Evolutionary conservation across 2,113 vertebrate genomes (phyloP).

Genomic region (Origma solitaria): DNA sequence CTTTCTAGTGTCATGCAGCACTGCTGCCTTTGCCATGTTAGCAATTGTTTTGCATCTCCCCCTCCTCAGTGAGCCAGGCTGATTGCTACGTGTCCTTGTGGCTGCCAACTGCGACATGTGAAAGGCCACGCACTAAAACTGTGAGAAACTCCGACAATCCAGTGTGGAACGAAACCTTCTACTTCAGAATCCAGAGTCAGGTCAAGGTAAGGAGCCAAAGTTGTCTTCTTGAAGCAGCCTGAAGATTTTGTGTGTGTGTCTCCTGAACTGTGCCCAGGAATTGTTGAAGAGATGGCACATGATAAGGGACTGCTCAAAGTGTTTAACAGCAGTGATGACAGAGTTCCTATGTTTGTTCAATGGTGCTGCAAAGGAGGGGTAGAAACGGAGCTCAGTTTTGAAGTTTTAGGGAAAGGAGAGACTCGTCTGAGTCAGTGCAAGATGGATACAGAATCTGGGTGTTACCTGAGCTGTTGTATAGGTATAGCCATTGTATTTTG

Average conservation of each 20-base stretch:
- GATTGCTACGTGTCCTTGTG: conserved; percentile 81
- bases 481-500: neutral
- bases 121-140: conserved; percentile 72
- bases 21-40: neutral
- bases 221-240: neutral
- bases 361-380: neutral
- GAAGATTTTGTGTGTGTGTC: neutral
- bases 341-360: accelerated
- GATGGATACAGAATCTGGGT: neutral
- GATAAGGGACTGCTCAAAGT: neutral
- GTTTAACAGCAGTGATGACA: neutral
- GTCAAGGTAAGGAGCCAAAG: conserved; percentile 76
- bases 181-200: conserved; percentile 75
- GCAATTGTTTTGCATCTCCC: neutral
- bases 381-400: neutral
- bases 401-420: neutral
- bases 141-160: conserved; percentile 75
- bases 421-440: neutral
- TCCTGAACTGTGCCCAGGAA: neutral
- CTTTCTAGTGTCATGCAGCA: neutral
- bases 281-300: neutral
- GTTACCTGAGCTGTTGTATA: neutral
- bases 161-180: conserved; percentile 84
- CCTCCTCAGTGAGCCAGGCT: conserved; percentile 68
- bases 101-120: conserved; percentile 74